A percentile compares a stretch with the other conserved stretches of the same genome.
These are phyloP conservation scores for Indicator indicator DNA, from an alignment of 2,113 vertebrate genomes.

Conservation along the genomic window DNA sequence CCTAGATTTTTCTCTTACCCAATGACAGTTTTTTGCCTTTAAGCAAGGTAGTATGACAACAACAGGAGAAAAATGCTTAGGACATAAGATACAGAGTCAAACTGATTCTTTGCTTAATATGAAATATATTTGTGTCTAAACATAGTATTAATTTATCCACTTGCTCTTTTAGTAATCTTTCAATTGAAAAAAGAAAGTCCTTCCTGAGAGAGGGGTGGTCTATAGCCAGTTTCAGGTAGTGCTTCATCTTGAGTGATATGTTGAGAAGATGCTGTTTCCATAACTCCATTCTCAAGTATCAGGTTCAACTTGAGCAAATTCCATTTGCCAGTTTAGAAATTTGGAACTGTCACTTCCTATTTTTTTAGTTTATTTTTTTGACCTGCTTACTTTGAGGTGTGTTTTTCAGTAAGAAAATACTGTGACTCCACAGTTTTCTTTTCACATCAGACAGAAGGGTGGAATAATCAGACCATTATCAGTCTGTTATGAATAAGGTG, in stretches of 20 bases:
- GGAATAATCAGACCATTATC: background rate
- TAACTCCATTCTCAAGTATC: background rate
- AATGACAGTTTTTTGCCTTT: background rate
- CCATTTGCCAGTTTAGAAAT: background rate
- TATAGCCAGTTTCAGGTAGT: too few species aligned
- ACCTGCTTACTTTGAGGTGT: background rate
- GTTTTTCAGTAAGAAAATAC: background rate
- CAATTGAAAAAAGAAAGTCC: background rate
- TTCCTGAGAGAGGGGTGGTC: background rate
- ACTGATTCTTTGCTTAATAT: background rate
- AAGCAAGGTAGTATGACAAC: background rate
- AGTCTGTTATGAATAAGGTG: background rate
- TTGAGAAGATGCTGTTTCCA: background rate
- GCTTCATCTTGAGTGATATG: background rate
- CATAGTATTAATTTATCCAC: accelerated
- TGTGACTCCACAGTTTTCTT: background rate
- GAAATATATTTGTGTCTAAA: background rate
- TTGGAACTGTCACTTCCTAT: background rate
- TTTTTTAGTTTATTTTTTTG: background rate
- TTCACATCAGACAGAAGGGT: background rate
- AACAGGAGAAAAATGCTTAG: background rate
- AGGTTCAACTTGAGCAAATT: background rate
- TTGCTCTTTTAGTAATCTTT: background rate
- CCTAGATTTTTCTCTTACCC: background rate
- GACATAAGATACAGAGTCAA: accelerated